Base-by-base conservation (phyloP, 2,113 vertebrate species). In the Nibea coibor region DNA sequence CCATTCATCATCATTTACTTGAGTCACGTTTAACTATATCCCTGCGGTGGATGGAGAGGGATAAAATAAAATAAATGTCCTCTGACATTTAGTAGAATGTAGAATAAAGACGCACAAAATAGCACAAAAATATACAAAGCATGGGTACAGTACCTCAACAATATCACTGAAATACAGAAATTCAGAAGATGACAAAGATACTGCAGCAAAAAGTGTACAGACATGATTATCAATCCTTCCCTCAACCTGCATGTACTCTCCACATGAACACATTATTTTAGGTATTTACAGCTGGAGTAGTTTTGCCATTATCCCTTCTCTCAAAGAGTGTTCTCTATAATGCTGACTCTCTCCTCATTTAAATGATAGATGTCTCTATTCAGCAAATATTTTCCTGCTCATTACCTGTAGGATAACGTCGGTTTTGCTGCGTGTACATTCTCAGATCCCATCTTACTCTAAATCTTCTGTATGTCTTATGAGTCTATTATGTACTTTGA, bases 301-400 rank as follows among this genome's bases (percentile, higher is more conserved):
- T 20, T 70, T 17, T 73, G 11, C 47, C 24, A 68, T 62, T 68
- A 58, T 88, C 66, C 66, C 50, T 66, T 0, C 47, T 70, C 63
- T 76, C 39, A 62, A 24, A 56, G 14, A 71, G 75, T 47, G 19
- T 26, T 74, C 51, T 53, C 54, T 56, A 63, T 16, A 80, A 81
- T 88, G 86, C 87, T 87, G 91, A 90, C 86, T 45, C 20, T 16
- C 20, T 6, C 57, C 42, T 88, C 71, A 77, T 87, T 90, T 83
- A 68, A 83, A 67, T 85, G 86, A 91, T 84, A 88, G 75, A 88
- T 84, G 75, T 89, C 83, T 86, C 63, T 45, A 78, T 80, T 87
- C 84, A 88, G 87, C 85, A 83, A 83, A 89, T 85, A 86, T 82
- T 85, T 81, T 85, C 67, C 72, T 79, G 65, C 78, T 92, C 81